A percentile compares a stretch with the other conserved stretches of the same genome.
Conservation (phyloP, 2,888 invertebrate species). For the Thymelicus sylvestris region DNA sequence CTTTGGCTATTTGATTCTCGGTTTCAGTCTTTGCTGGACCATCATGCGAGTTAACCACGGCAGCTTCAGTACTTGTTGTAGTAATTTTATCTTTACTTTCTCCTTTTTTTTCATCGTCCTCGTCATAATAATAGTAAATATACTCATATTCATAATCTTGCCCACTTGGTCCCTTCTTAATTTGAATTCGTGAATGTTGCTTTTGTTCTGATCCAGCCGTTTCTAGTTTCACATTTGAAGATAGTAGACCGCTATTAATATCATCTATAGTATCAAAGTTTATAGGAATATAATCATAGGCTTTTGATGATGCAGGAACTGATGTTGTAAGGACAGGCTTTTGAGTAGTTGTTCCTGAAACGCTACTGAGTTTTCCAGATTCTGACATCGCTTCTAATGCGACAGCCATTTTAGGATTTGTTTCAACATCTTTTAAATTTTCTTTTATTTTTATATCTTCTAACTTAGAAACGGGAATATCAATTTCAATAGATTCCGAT, state of each 20-base stretch:
- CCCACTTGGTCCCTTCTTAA: slow-evolving; percentile 95
- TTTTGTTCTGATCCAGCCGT: slow-evolving; percentile 88
- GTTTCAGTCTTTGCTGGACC: slow-evolving; percentile 82
- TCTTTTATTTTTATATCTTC: slow-evolving; percentile 80
- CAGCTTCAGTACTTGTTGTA: slow-evolving; percentile 50
- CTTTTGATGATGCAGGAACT: slow-evolving; percentile 64
- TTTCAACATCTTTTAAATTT: slow-evolving; percentile 75
- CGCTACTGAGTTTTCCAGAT: slow-evolving; percentile 73
- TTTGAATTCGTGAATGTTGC: slow-evolving; percentile 90
- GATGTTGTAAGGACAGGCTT: slow-evolving; percentile 84
- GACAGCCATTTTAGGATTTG: slow-evolving; percentile 74
- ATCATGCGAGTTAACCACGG: slow-evolving; percentile 84
- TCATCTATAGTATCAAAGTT: slow-evolving; percentile 81
- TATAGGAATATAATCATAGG: slow-evolving; percentile 75
- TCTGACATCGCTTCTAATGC: slow-evolving; percentile 78
- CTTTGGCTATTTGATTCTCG: slow-evolving; percentile 72
- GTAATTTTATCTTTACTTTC: slow-evolving; percentile 60
- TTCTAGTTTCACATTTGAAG: slow-evolving; percentile 83
- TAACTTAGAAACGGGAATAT: slow-evolving; percentile 76
- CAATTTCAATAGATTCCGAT: slow-evolving; percentile 76
- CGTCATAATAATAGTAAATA: slow-evolving; percentile 95
- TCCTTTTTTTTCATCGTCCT: slow-evolving; percentile 87
- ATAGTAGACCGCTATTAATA: slow-evolving; percentile 75
- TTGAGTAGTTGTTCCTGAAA: slow-evolving; percentile 79
- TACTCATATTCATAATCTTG: slow-evolving; percentile 97